phyloP scores from a whole-genome alignment of 2,888 invertebrate species.

The Dasysyrphus albostriatus region DNA sequence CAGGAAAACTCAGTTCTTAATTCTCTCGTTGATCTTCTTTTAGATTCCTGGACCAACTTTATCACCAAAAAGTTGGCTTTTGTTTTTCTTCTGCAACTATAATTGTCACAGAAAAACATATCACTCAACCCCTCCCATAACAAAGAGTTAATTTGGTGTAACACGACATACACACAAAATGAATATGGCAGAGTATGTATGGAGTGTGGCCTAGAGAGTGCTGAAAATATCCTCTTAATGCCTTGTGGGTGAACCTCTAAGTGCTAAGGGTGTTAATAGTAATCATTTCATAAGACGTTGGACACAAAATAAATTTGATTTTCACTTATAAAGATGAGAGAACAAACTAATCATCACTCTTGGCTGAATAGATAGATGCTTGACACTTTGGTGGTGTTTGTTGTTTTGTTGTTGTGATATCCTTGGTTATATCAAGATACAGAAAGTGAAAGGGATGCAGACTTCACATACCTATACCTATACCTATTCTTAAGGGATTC shows the following conservation, averaged over 20 bases:
- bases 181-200: neutral
- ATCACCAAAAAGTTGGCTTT: constrained; percentile 13
- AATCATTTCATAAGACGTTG: constrained; percentile 57
- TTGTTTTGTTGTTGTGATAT: constrained; percentile 27
- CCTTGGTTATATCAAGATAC: neutral
- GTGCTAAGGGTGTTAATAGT: constrained; percentile 43
- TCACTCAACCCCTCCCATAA: constrained; percentile 13
- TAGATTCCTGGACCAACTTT: constrained; percentile 25
- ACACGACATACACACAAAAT: neutral
- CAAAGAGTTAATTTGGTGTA: constrained; percentile 20
- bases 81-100: constrained; percentile 30
- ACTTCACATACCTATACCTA: too few relatives aligned
- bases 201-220: constrained; percentile 17
- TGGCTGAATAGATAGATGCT: constrained; percentile 43
- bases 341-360: constrained; percentile 67
- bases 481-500: neutral
- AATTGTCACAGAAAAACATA: constrained; percentile 25
- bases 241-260: constrained; percentile 58
- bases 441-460: constrained; percentile 18
- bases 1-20: neutral
- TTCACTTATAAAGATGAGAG: constrained; percentile 55
- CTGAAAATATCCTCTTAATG: constrained; percentile 52
- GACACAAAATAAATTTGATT: constrained; percentile 70
- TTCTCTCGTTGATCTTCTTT: neutral
- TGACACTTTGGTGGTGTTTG: constrained; percentile 21